Percentiles rank a stretch among this genome's conserved stretches.
Evolutionary conservation across 2,113 vertebrate genomes (phyloP).

Genomic region (Pollimyrus isidori): DNA sequence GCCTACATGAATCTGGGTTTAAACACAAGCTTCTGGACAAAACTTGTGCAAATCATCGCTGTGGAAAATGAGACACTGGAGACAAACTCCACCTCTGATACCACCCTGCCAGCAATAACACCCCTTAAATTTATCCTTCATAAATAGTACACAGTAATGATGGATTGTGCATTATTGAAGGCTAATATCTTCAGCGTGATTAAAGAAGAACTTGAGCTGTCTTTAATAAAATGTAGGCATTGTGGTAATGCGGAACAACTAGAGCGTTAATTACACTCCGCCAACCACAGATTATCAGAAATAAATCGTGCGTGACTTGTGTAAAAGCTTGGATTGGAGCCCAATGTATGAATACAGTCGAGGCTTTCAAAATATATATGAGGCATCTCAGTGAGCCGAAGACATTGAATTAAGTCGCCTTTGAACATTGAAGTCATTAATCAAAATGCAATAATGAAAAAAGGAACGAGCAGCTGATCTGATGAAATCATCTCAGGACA

Average conservation of each 20-base stretch:
- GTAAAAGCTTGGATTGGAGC: background rate
- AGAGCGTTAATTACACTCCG: background rate
- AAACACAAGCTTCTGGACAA: background rate
- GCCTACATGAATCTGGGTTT: background rate
- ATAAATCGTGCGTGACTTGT: background rate
- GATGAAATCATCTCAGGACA: background rate
- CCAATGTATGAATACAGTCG: background rate
- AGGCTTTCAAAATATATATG: background rate
- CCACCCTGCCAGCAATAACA: background rate
- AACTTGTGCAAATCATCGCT: background rate
- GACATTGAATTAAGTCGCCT: background rate
- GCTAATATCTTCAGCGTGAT: background rate
- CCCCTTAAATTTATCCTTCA: background rate
- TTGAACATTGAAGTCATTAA: background rate
- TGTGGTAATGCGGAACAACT: background rate
- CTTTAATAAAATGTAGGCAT: background rate
- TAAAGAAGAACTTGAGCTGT: background rate
- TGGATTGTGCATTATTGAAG: background rate
- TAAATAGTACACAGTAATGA: slow-evolving; percentile 2
- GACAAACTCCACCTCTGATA: background rate
- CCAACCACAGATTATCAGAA: background rate
- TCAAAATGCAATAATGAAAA: background rate
- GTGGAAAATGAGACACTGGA: slow-evolving; percentile 9
- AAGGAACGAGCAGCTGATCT: background rate
- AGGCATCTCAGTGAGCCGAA: background rate